phyloP scores from a whole-genome alignment of 2,113 vertebrate species.

The Muntiacus reevesi region DNA sequence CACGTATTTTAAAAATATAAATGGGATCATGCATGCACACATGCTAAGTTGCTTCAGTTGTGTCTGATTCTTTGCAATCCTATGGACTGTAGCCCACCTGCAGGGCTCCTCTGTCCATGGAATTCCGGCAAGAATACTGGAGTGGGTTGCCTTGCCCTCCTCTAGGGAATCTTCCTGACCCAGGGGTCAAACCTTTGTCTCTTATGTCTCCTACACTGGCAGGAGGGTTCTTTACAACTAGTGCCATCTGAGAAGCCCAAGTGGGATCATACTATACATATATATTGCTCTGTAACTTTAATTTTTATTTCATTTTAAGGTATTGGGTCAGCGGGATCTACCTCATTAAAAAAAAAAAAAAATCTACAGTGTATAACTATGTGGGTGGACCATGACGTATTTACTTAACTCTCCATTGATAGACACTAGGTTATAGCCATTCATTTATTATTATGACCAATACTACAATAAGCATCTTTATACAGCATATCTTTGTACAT shows the following conservation, averaged over 20 bases:
- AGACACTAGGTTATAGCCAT: not conserved
- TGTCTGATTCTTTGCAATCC: not conserved
- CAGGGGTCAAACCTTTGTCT: not conserved
- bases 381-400: not conserved
- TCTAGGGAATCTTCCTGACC: not conserved
- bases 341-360: not conserved
- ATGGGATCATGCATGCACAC: not conserved
- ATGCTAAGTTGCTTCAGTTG: not conserved
- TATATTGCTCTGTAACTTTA: not conserved
- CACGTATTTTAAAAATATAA: not conserved
- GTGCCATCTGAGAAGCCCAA: not conserved
- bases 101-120: not conserved
- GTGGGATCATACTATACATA: not conserved
- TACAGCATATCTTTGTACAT: not conserved
- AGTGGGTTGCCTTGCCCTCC: not conserved
- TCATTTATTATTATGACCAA: not conserved
- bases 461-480: not conserved
- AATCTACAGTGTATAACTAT: not conserved
- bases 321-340: not conserved
- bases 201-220: not conserved
- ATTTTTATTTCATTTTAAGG: constrained; percentile 7
- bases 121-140: not conserved
- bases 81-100: not conserved
- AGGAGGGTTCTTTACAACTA: not conserved
- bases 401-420: not conserved